These are phyloP conservation scores for Pogoniulus pusillus DNA, from an alignment of 2,797 vertebrate species.

Conservation along the genomic window DNA sequence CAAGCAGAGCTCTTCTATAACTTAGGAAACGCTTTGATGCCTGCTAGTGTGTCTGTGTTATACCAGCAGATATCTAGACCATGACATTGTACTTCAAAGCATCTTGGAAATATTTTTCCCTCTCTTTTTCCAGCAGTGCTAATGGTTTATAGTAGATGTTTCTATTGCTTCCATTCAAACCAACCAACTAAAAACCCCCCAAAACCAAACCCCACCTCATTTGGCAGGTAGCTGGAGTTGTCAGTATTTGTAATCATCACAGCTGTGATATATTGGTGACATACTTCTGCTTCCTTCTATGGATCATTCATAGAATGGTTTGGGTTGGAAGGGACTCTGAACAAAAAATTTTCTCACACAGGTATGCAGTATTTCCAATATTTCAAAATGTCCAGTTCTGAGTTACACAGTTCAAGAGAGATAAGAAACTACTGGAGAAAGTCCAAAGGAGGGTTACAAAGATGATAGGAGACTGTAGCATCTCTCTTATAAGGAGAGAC, in stretches of 20 bases:
- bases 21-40: conserved; percentile 9
- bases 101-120: not conserved
- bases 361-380: conserved; percentile 22
- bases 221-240: not conserved
- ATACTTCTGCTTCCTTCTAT: not conserved
- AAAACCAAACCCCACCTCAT: not conserved
- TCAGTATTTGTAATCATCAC: not conserved
- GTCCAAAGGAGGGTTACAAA: no score
- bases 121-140: not conserved
- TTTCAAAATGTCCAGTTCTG: no score
- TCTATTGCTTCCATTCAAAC: not conserved
- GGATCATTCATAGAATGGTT: not conserved
- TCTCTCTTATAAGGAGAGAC: no score
- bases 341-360: conserved; percentile 37
- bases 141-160: not conserved
- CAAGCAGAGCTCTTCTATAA: not conserved
- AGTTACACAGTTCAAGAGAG: no score
- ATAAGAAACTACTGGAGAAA: no score
- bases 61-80: not conserved
- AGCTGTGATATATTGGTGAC: not conserved
- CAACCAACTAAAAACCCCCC: not conserved
- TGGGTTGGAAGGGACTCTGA: not conserved
- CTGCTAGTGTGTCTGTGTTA: not conserved
- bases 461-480: no score
- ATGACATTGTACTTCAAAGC: no score